These are phyloP conservation scores for Trichogramma dendrolimi DNA, from an alignment of 2,888 invertebrate species.

Conservation along the genomic window DNA sequence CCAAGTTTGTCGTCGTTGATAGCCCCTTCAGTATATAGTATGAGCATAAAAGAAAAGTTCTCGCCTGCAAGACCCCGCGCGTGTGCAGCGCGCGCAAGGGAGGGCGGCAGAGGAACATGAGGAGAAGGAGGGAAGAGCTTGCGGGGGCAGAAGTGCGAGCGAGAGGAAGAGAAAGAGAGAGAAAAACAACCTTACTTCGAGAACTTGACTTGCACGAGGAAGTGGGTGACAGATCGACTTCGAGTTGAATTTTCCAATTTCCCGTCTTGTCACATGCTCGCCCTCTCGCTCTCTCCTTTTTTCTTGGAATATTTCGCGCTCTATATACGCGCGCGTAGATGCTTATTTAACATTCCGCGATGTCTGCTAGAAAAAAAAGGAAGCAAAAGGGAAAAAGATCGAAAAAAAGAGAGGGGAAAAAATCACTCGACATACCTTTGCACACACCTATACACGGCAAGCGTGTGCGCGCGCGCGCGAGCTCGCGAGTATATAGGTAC, in stretches of 20 bases:
- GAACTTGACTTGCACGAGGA: background rate
- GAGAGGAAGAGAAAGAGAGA: constrained; percentile 18
- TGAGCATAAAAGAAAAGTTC: no score
- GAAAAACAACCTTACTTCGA: constrained; percentile 1
- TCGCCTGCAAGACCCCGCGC: constrained; percentile 2
- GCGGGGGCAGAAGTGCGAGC: constrained; percentile 11
- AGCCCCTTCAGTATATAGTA: no score
- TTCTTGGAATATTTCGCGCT: background rate
- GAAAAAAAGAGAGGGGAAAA: constrained; percentile 35
- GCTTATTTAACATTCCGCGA: constrained; percentile 45
- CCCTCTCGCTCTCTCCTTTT: constrained; percentile 12
- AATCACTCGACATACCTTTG: constrained; percentile 36
- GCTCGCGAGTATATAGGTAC: no score
- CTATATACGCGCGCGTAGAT: constrained; percentile 10
- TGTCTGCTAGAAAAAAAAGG: no score
- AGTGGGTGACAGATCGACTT: constrained; percentile 32
- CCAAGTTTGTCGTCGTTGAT: no score
- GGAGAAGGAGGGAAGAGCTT: background rate
- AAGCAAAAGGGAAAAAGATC: no score
- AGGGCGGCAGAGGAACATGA: constrained; percentile 15
- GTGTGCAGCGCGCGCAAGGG: constrained; percentile 31
- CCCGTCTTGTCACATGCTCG: constrained; percentile 43
- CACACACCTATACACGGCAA: no score
- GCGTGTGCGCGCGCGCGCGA: no score
- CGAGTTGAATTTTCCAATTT: constrained; percentile 49